phyloP scores from a whole-genome alignment of 2,797 vertebrate species.

The Rallus crepitans region DNA sequence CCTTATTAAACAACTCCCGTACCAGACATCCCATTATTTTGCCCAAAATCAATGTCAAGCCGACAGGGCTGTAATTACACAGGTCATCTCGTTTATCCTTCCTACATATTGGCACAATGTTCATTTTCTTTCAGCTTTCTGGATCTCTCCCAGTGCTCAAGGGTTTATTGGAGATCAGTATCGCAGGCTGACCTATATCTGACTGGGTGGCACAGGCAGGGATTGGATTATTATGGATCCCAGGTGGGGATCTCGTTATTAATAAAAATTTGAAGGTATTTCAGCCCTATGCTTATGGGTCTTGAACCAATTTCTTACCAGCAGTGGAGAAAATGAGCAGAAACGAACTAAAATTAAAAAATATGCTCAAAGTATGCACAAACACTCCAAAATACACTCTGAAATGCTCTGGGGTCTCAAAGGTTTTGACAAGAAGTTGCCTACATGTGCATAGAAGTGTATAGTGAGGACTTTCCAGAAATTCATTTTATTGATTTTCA shows the following conservation, averaged over 20 bases:
- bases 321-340: neutral
- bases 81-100: conserved; percentile 59
- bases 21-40: conserved; percentile 52
- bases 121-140: conserved; percentile 14
- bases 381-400: neutral
- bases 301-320: neutral
- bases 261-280: neutral
- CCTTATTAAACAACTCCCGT: conserved; percentile 64
- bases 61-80: conserved; percentile 56
- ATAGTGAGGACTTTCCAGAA: neutral
- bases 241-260: neutral
- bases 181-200: neutral
- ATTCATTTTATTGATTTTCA: neutral
- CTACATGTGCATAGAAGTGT: neutral
- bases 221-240: neutral
- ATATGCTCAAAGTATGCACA: fast-evolving
- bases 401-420: neutral
- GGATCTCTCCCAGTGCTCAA: conserved; percentile 7
- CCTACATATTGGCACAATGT: conserved; percentile 1
- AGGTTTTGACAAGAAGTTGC: neutral
- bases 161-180: conserved; percentile 45
- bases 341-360: neutral
- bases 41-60: conserved; percentile 53
- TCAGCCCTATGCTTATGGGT: neutral
- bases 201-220: neutral